These are phyloP conservation scores for Indri indri DNA, from an alignment of 2,113 vertebrate genomes.

Conservation along the genomic window DNA sequence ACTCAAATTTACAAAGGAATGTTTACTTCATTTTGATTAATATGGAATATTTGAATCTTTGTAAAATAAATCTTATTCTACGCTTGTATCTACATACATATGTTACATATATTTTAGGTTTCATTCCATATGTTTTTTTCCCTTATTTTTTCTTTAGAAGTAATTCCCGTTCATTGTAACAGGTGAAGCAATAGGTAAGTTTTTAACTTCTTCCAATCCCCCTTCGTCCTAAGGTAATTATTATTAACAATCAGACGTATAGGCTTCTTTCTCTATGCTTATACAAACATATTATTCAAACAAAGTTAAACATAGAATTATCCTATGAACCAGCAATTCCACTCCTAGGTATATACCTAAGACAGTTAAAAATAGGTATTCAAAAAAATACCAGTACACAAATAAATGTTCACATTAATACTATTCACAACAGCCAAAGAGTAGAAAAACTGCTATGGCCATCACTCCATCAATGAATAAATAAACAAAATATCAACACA, in stretches of 20 bases:
- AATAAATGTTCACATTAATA: background rate
- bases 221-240: background rate
- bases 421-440: background rate
- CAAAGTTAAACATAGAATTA: background rate
- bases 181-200: background rate
- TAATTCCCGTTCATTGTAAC: background rate
- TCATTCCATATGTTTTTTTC: background rate
- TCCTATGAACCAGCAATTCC: background rate
- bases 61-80: background rate
- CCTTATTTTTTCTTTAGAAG: background rate
- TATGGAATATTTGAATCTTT: background rate
- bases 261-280: background rate
- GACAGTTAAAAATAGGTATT: background rate
- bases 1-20: conserved; percentile 16
- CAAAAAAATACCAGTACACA: background rate
- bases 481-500: background rate
- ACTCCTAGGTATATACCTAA: background rate
- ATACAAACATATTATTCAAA: background rate
- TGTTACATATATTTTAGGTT: background rate
- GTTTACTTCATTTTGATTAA: background rate
- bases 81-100: background rate
- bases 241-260: background rate
- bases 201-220: background rate
- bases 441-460: background rate
- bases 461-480: background rate